A percentile compares a stretch with the other conserved stretches of the same genome.
Evolutionary conservation across 1,140 invertebrate species (phyloP).

Genomic region (Formica selysi): DNA sequence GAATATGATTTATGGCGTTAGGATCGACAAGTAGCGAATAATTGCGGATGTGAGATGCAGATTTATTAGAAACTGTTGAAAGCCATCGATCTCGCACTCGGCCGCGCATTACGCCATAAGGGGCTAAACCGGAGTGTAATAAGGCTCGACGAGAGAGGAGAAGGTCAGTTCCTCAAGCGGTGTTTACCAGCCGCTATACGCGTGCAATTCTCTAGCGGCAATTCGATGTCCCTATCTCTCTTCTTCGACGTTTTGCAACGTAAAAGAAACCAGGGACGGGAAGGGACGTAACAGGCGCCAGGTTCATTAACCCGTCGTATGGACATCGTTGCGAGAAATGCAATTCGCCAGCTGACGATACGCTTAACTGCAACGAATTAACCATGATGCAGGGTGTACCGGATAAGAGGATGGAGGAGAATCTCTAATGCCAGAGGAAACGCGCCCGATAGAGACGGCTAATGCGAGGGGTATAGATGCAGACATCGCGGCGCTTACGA

Average conservation of each 20-base stretch:
- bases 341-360: slow-evolving; percentile 82
- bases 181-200: slow-evolving; percentile 38
- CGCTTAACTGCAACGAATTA: slow-evolving; percentile 76
- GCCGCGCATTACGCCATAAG: slow-evolving; percentile 18
- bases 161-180: slow-evolving; percentile 56
- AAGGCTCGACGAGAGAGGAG: slow-evolving; percentile 43
- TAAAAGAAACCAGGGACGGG: slow-evolving; percentile 19
- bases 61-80: slow-evolving; percentile 52
- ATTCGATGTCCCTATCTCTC: slow-evolving; percentile 54
- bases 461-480: slow-evolving; percentile 25
- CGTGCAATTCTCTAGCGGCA: slow-evolving; percentile 18
- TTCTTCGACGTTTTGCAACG: slow-evolving; percentile 59
- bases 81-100: slow-evolving; percentile 18
- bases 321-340: slow-evolving; percentile 70
- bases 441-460: slow-evolving; percentile 34
- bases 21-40: not conserved
- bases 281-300: slow-evolving; percentile 33
- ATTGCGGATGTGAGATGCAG: slow-evolving; percentile 15
- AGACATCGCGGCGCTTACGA: slow-evolving; percentile 68
- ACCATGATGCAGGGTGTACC: slow-evolving; percentile 66
- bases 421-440: not conserved
- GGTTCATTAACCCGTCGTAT: slow-evolving; percentile 72
- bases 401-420: slow-evolving; percentile 1
- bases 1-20: not conserved
- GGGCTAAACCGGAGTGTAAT: slow-evolving; percentile 32